Percentiles rank a stretch among this genome's conserved stretches.
Conservation (phyloP, 2,888 invertebrate species). For the Drosophila yooni region DNA sequence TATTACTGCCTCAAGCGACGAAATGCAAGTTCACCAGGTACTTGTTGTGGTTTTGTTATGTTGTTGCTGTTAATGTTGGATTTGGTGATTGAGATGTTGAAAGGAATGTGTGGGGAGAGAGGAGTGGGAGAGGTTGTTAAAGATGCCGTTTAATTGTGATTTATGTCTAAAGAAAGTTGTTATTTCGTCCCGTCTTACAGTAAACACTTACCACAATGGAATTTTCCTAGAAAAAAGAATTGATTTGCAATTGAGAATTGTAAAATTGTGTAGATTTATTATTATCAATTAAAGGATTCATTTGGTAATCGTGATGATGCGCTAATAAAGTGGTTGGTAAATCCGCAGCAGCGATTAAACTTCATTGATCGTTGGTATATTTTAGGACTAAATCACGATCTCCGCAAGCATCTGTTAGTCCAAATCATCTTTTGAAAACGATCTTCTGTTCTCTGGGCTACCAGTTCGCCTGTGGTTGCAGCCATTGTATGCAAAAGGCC, state of each 20-base stretch:
- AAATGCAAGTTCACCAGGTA: constrained; percentile 65
- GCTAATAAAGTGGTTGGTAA: constrained; percentile 41
- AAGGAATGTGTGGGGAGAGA: constrained; percentile 16
- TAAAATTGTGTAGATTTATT: constrained; percentile 5
- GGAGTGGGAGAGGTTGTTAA: constrained; percentile 15
- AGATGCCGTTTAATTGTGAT: constrained; percentile 63
- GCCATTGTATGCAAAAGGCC: constrained; percentile 67
- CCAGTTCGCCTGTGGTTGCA: constrained; percentile 16
- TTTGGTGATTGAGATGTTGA: constrained; percentile 48
- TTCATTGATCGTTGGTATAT: constrained; percentile 41
- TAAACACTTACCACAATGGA: neutral
- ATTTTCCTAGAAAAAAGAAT: neutral
- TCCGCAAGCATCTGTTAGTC: constrained; percentile 29
- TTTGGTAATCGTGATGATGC: constrained; percentile 31
- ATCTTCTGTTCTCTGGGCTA: constrained; percentile 32
- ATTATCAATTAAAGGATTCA: constrained; percentile 1
- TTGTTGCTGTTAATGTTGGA: constrained; percentile 11
- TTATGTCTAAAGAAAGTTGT: constrained; percentile 64
- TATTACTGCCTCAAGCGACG: constrained; percentile 21
- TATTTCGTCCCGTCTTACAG: neutral
- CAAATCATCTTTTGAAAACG: constrained; percentile 51
- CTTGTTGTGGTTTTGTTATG: constrained; percentile 30
- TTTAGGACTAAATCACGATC: constrained; percentile 66
- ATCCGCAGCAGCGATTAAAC: constrained; percentile 14
- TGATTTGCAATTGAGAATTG: constrained; percentile 7